Evolutionary conservation across 2,797 vertebrate species (phyloP).

Genomic region (Hafferia zeledoni): DNA sequence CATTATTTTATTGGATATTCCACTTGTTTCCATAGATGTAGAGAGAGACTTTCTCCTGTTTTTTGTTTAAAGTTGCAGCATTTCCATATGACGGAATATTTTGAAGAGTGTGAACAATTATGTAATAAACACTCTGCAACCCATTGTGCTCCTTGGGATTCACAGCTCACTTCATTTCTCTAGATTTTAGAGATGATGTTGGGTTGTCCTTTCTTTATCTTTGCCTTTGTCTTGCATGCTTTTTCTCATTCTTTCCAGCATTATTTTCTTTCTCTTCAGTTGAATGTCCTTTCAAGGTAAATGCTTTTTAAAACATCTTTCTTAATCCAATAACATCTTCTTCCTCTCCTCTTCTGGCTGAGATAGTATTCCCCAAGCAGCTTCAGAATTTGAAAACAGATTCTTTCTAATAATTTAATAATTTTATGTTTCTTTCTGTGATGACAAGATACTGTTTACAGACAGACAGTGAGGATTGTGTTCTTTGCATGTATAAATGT

Average conservation of each 20-base stretch:
- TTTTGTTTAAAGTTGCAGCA: background rate
- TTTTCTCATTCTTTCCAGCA: background rate
- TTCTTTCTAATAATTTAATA: background rate
- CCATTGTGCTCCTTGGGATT: background rate
- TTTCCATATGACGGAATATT: background rate
- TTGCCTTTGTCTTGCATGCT: background rate
- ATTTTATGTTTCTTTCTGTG: background rate
- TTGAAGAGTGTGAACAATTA: background rate
- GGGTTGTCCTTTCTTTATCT: fast-evolving
- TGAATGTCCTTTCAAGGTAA: background rate
- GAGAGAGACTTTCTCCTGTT: background rate
- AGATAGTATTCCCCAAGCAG: background rate
- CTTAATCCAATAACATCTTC: background rate
- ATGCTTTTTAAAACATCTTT: background rate
- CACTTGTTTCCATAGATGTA: background rate
- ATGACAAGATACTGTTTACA: background rate
- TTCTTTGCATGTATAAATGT: background rate
- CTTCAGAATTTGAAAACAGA: background rate
- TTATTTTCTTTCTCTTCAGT: background rate
- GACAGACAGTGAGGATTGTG: background rate
- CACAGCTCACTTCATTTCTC: background rate
- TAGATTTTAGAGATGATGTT: background rate
- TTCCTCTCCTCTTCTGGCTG: background rate
- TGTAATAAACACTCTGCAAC: background rate
- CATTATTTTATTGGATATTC: background rate